These are phyloP conservation scores for Nymphalis io DNA, from an alignment of 1,140 invertebrate species.

Conservation along the genomic window DNA sequence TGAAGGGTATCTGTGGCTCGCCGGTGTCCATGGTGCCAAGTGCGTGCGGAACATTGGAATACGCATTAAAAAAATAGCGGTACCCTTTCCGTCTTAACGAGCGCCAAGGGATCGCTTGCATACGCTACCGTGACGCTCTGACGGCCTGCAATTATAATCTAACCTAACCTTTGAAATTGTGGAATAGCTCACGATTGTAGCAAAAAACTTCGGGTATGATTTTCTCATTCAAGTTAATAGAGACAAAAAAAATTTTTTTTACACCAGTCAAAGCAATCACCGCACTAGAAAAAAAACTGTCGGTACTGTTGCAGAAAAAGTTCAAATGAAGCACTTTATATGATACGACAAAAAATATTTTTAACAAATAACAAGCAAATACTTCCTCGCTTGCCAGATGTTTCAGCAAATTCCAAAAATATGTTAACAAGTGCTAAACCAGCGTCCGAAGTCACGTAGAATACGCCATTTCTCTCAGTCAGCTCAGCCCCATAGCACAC, in stretches of 20 bases:
- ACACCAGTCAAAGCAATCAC: neutral
- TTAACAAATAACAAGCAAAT: conserved; percentile 11
- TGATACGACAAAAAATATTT: neutral
- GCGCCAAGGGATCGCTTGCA: no score
- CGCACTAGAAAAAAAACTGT: neutral
- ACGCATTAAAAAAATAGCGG: no score
- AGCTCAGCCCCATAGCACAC: conserved; percentile 16
- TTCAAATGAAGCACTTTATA: neutral
- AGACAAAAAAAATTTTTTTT: neutral
- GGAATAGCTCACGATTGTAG: no score
- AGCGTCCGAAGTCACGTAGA: conserved; percentile 3
- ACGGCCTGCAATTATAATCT: no score
- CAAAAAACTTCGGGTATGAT: no score
- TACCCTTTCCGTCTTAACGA: no score
- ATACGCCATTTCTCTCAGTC: conserved; percentile 14
- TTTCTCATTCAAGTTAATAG: neutral
- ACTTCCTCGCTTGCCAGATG: neutral
- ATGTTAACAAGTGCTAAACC: conserved; percentile 9
- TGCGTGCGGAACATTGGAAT: no score
- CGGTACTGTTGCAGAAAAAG: neutral
- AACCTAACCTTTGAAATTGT: no score
- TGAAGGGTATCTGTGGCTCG: no score
- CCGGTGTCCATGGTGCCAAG: no score
- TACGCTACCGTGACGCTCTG: no score
- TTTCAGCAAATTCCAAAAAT: neutral